Conservation (phyloP, 1,140 invertebrate genomes). For the Rhopalosiphum padi region DNA sequence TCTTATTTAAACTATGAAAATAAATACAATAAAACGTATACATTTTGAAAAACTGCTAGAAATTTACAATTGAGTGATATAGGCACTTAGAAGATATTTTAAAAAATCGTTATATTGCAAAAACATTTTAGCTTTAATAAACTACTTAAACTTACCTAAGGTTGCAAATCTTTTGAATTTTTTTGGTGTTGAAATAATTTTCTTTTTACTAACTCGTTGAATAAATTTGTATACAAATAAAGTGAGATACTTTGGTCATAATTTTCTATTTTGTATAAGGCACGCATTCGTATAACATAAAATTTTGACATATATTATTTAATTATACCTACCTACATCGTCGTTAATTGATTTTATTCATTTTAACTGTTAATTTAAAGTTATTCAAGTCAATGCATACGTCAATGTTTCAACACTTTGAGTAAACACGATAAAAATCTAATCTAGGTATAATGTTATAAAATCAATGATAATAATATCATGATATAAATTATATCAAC, state of each 20-base stretch:
- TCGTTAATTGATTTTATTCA: background rate
- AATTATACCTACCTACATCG: background rate
- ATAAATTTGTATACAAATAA: background rate
- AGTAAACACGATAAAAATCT: background rate
- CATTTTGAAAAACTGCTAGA: background rate
- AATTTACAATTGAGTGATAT: background rate
- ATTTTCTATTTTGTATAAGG: background rate
- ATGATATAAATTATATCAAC: background rate
- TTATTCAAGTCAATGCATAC: too few species aligned
- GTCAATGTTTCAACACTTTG: background rate
- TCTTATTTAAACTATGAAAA: background rate
- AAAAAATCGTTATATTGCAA: background rate
- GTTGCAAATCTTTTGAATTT: background rate
- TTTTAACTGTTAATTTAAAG: background rate
- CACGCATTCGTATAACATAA: background rate
- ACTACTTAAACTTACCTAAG: background rate
- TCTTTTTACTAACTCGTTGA: background rate
- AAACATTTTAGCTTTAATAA: background rate
- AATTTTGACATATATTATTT: background rate
- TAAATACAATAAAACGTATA: background rate
- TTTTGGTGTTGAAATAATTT: background rate
- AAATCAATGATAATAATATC: too few species aligned
- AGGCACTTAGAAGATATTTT: background rate
- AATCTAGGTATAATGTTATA: background rate
- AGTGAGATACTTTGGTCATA: background rate